phyloP scores from a whole-genome alignment of 2,888 invertebrate species.

The Choristoneura rosaceana region DNA sequence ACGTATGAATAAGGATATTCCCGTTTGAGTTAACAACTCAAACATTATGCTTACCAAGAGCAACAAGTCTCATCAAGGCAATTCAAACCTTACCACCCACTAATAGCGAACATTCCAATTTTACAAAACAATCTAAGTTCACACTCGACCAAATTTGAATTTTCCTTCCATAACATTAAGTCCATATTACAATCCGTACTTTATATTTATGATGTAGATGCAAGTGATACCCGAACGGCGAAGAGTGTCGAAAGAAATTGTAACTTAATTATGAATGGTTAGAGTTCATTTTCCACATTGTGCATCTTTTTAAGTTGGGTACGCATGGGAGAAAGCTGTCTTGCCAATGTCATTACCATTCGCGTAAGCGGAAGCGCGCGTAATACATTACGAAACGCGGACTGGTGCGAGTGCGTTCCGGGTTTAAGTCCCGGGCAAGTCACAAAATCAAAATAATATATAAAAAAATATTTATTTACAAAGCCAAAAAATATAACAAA shows the following conservation, averaged over 20 bases:
- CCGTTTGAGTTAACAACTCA: constrained; percentile 35
- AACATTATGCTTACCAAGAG: constrained; percentile 19
- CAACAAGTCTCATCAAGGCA: constrained; percentile 18
- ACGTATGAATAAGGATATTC: constrained; percentile 22
- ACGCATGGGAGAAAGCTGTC: constrained; percentile 37
- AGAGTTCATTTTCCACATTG: background rate
- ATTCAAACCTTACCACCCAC: background rate
- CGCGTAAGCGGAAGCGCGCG: constrained; percentile 35
- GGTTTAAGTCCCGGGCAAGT: constrained; percentile 16
- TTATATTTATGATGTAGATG: constrained; percentile 34
- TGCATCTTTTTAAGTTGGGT: background rate
- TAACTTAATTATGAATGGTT: background rate
- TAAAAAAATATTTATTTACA: too few species aligned
- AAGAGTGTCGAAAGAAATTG: background rate
- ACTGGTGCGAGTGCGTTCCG: constrained; percentile 15
- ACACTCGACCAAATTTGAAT: constrained; percentile 33
- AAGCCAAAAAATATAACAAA: too few species aligned
- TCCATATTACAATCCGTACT: constrained; percentile 28
- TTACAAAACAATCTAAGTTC: constrained; percentile 1
- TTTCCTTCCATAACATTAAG: constrained; percentile 36
- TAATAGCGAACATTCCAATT: background rate
- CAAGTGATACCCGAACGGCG: constrained; percentile 27
- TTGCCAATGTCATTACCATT: constrained; percentile 42
- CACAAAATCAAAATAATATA: too few species aligned
- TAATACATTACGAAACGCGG: constrained; percentile 35